A percentile compares a stretch with the other conserved stretches of the same genome.
Evolutionary conservation across 2,797 vertebrate species (phyloP).

Genomic region (Anguilla anguilla): DNA sequence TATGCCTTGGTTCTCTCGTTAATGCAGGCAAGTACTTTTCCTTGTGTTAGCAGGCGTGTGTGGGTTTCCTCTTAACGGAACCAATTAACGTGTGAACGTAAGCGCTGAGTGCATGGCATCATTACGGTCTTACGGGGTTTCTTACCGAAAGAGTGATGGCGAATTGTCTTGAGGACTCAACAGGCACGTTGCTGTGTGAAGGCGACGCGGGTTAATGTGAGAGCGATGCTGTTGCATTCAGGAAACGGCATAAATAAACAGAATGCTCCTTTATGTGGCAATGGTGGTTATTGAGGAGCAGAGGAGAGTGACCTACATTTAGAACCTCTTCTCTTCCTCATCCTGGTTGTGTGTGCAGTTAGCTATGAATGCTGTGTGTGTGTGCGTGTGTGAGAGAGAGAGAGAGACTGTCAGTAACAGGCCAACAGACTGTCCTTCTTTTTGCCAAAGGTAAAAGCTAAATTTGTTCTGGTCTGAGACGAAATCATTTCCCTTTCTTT

Average conservation of each 20-base stretch:
- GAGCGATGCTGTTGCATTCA: neutral
- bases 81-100: neutral
- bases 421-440: neutral
- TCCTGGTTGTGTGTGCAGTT: neutral
- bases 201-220: neutral
- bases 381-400: neutral
- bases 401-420: neutral
- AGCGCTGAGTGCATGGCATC: neutral
- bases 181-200: neutral
- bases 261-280: neutral
- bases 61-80: neutral
- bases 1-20: neutral
- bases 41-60: neutral
- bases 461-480: neutral
- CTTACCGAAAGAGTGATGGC: neutral
- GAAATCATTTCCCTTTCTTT: neutral
- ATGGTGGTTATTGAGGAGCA: neutral
- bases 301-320: neutral
- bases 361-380: no score
- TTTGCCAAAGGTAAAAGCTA: neutral
- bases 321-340: neutral
- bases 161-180: neutral
- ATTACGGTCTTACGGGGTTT: neutral
- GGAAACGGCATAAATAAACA: neutral
- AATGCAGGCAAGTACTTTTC: neutral